Evolutionary conservation across 1,140 invertebrate species (phyloP).

Genomic region (Conopomorpha cramerella): DNA sequence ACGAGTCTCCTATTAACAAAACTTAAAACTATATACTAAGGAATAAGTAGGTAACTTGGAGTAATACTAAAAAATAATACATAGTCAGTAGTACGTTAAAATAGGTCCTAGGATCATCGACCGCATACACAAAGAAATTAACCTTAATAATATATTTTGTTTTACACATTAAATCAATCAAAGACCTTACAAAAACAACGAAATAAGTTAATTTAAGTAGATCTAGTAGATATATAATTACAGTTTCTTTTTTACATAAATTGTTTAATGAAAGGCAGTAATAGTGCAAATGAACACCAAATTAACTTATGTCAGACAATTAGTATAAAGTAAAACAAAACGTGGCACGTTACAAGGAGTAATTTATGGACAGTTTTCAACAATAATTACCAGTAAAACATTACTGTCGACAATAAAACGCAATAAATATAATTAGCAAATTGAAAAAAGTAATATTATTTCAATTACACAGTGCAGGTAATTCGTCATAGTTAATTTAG

Average conservation of each 20-base stretch:
- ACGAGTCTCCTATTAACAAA: conserved; percentile 11
- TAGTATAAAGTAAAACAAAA: too few relatives aligned
- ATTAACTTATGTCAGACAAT: too few relatives aligned
- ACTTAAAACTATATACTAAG: conserved; percentile 16
- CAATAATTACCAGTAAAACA: too few relatives aligned
- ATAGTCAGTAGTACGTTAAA: neutral
- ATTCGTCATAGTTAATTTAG: too few relatives aligned
- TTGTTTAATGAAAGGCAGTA: conserved; percentile 1
- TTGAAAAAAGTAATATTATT: neutral
- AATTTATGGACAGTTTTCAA: too few relatives aligned
- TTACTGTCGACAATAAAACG: too few relatives aligned
- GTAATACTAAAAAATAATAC: conserved; percentile 10
- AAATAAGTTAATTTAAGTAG: conserved; percentile 15
- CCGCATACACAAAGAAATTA: too few relatives aligned
- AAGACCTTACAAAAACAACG: conserved; percentile 10
- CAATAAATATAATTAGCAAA: neutral
- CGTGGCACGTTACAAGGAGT: too few relatives aligned
- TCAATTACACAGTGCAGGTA: neutral
- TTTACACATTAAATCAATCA: neutral
- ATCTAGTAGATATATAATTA: neutral
- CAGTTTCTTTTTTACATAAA: conserved; percentile 2
- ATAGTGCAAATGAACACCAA: too few relatives aligned
- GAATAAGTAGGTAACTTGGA: conserved; percentile 24
- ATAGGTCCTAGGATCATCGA: neutral
- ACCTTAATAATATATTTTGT: neutral